Evolutionary conservation across 2,113 vertebrate species (phyloP).

Genomic region (Semnornis frantzii): DNA sequence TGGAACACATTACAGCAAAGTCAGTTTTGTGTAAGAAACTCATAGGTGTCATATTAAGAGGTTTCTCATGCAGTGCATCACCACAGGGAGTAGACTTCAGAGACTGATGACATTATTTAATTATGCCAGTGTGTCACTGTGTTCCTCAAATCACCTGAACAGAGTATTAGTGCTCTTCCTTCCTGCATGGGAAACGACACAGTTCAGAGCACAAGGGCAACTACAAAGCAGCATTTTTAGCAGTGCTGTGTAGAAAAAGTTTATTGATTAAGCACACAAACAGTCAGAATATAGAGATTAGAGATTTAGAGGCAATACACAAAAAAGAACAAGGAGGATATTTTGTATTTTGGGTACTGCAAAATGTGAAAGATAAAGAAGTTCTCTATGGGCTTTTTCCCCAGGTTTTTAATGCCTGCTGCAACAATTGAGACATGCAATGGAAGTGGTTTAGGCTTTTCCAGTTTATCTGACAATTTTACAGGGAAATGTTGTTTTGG

Average conservation of each 20-base stretch:
- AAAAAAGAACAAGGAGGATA: neutral
- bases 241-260: neutral
- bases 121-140: slow-evolving; percentile 61
- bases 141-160: slow-evolving; percentile 51
- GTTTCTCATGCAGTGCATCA: slow-evolving; percentile 37
- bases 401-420: neutral
- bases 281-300: slow-evolving; percentile 16
- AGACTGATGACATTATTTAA: slow-evolving; percentile 72
- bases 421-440: slow-evolving; percentile 34
- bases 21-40: slow-evolving; percentile 48
- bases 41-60: slow-evolving; percentile 65
- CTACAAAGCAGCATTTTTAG: slow-evolving; percentile 50
- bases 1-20: slow-evolving; percentile 48
- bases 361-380: slow-evolving; percentile 3
- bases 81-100: slow-evolving; percentile 62
- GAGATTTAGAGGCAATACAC: slow-evolving; percentile 20
- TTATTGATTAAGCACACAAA: slow-evolving; percentile 31
- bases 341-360: neutral
- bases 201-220: slow-evolving; percentile 34
- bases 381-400: slow-evolving; percentile 3
- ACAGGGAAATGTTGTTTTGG: neutral
- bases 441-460: neutral
- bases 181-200: neutral
- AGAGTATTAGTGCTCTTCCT: slow-evolving; percentile 42
- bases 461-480: neutral